phyloP scores from a whole-genome alignment of 2,113 vertebrate genomes.

The Epinephelus moara region DNA sequence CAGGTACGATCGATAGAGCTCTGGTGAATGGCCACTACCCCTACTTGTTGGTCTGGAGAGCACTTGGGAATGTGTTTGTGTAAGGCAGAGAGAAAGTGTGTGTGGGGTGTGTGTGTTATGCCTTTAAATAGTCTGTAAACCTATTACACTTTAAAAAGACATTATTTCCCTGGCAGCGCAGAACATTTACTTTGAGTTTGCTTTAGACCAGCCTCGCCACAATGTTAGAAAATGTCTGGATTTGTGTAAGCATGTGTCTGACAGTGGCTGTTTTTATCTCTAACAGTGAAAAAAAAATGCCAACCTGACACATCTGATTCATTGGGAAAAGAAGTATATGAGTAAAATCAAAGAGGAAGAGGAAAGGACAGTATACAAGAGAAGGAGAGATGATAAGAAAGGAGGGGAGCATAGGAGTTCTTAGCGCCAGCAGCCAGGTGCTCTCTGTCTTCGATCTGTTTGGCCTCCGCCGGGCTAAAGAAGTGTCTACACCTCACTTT shows the following conservation, averaged over 20 bases:
- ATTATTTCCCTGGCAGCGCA: background rate
- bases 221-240: background rate
- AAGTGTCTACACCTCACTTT: conserved; percentile 71
- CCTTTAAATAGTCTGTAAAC: conserved; percentile 42
- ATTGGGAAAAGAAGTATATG: background rate
- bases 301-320: background rate
- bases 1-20: conserved; percentile 80
- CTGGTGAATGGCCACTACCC: conserved; percentile 58
- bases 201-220: background rate
- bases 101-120: background rate
- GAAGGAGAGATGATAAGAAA: conserved; percentile 21
- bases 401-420: conserved; percentile 24
- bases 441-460: conserved; percentile 74
- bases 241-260: background rate
- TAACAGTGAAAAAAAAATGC: background rate
- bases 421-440: conserved; percentile 54
- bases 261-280: background rate
- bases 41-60: conserved; percentile 57
- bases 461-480: conserved; percentile 70
- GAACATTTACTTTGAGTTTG: background rate
- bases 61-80: conserved; percentile 35
- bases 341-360: conserved; percentile 5
- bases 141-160: conserved; percentile 25
- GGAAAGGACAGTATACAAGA: background rate
- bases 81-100: conserved; percentile 16